Evolutionary conservation across 2,888 invertebrate genomes (phyloP).

Genomic region (Esperia sulphurella): DNA sequence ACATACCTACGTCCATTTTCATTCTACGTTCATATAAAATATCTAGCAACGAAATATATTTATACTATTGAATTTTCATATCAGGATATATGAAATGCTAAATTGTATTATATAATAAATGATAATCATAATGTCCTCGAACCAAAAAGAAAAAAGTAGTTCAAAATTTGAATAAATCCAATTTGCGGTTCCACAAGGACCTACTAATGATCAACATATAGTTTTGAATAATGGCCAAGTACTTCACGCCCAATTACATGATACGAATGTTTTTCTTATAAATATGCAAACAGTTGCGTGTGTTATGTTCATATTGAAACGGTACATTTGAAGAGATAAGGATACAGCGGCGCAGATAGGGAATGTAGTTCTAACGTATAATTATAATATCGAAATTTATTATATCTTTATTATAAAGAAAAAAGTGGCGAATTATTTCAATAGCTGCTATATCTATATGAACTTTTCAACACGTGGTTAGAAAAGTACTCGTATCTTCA

Average conservation of each 20-base stretch:
- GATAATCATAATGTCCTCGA: neutral
- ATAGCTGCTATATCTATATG: too few relatives aligned
- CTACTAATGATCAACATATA: neutral
- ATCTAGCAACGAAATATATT: too few relatives aligned
- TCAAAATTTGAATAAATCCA: neutral
- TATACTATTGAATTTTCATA: too few relatives aligned
- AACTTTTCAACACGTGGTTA: too few relatives aligned
- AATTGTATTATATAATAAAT: neutral
- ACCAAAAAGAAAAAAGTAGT: neutral
- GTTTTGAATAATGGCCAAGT: conserved; percentile 5
- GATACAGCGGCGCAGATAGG: neutral
- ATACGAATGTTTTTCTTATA: conserved; percentile 36
- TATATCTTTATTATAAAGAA: too few relatives aligned
- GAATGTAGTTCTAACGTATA: neutral
- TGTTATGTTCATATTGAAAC: conserved; percentile 19
- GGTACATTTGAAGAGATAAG: neutral
- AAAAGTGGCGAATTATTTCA: too few relatives aligned
- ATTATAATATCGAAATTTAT: too few relatives aligned
- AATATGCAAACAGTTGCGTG: conserved; percentile 49
- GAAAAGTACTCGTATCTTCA: too few relatives aligned
- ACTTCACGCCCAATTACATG: conserved; percentile 32
- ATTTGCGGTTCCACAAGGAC: neutral
- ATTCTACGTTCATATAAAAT: too few relatives aligned
- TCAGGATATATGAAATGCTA: too few relatives aligned
- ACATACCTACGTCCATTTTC: too few relatives aligned